Base-by-base conservation (phyloP, 2,113 vertebrate species). In the Anarhynchus alexandrinus region DNA sequence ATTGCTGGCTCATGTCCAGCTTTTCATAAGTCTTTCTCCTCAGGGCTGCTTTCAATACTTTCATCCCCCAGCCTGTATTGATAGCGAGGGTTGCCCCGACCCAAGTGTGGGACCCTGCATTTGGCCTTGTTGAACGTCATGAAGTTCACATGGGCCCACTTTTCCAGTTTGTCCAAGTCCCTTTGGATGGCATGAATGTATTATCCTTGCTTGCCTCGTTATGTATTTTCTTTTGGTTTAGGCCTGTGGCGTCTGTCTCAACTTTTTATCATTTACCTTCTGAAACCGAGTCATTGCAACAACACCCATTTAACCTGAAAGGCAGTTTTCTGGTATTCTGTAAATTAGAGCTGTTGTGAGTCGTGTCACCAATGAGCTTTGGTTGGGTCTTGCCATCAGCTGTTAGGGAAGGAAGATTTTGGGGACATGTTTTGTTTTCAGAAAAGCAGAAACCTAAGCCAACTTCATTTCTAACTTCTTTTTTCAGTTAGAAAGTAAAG, bases 401-500 rank as follows among this genome's bases (percentile, higher is more conserved):
- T 79, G 29, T 17, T 36, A n/a, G 45, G 38, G 66, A 58, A n/a
- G 7, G 21, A 67, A 16, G 7, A 29, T 42, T 66, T 45, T 25
- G 38, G 34, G 58, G 54, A 9, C 2, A 0, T 70, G 22, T 54
- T 90, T 64, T 72, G 2, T 0, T 26, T 80, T 54, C 4, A 10
- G 36, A 80, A 27, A 29, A 57, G 36, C 16, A 20, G 51, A 71
- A 87, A 62, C 19, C n/a, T 58, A 49, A 49, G 49, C 62, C 62
- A 71, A 3, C 61, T 45, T 82, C 0, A 2, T 38, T 89, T 91
- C 32, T 58, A 40, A 42, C 5, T 74, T 49, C 4, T 43, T 52
- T 58, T 61, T 66, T n/a, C 12, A 45, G 29, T 83, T 76, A 34
- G 87, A 86, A 91, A 51, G 5, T 76, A 43, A 81, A 51, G 43